Percentiles rank a stretch among this genome's conserved stretches.
Conservation (phyloP, 2,113 vertebrate species). For the Malurus elegans region DNA sequence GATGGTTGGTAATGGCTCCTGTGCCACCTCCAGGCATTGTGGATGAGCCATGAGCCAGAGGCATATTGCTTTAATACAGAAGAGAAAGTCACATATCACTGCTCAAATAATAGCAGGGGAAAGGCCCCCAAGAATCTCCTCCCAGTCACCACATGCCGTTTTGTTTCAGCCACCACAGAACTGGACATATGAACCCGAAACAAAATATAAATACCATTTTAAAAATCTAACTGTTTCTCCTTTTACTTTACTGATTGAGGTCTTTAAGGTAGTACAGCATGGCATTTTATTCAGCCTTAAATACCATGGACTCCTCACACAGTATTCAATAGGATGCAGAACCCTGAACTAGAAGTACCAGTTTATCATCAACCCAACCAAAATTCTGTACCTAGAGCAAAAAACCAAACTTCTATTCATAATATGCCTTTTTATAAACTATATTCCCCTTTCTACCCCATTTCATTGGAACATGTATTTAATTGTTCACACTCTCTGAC, state of each 20-base stretch:
- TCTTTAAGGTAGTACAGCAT: not conserved
- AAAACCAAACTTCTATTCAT: not conserved
- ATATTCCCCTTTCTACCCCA: not conserved
- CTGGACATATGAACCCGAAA: not conserved
- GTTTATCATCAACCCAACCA: not conserved
- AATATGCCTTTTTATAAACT: not conserved
- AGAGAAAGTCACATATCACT: not conserved
- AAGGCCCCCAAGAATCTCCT: not conserved
- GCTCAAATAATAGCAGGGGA: not conserved
- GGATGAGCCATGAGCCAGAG: not conserved
- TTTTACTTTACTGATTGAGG: not conserved
- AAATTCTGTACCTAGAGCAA: not conserved
- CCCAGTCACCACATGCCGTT: accelerated
- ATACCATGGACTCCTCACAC: not conserved
- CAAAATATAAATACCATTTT: not conserved
- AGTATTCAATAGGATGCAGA: not conserved
- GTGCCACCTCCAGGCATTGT: not conserved
- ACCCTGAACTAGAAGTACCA: not conserved
- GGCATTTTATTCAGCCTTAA: not conserved
- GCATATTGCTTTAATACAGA: not conserved
- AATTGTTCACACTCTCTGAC: not conserved
- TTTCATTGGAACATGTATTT: not conserved
- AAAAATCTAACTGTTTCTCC: not conserved
- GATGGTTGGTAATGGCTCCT: not conserved
- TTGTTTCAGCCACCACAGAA: not conserved